Percentiles rank a stretch among this genome's conserved stretches.
Conservation (phyloP, 2,113 vertebrate genomes). For the Synodontis membranacea region DNA sequence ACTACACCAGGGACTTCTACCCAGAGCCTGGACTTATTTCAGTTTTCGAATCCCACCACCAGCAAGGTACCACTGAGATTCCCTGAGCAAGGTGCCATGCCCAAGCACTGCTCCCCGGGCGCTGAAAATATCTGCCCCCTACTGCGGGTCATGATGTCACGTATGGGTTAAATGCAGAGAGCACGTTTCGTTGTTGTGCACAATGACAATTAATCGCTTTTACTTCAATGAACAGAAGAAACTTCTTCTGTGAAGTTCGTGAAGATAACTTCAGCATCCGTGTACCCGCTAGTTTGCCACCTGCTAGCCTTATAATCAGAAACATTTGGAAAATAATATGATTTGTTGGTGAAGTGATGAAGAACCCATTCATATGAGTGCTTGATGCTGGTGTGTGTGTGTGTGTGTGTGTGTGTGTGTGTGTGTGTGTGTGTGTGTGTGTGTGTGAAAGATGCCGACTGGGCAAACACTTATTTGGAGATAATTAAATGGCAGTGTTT, state of each 20-base stretch:
- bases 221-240: too few species aligned
- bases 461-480: slow-evolving; percentile 4
- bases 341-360: background rate
- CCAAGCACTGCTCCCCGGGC: too few species aligned
- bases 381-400: background rate
- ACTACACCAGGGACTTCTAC: background rate
- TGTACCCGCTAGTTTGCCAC: background rate
- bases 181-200: too few species aligned
- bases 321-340: background rate
- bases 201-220: too few species aligned
- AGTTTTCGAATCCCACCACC: too few species aligned
- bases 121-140: too few species aligned
- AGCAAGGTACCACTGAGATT: too few species aligned
- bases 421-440: background rate
- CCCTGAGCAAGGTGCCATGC: too few species aligned
- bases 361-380: background rate
- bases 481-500: slow-evolving; percentile 24
- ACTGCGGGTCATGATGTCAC: too few species aligned
- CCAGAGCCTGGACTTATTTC: background rate
- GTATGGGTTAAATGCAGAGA: too few species aligned
- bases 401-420: background rate
- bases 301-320: background rate
- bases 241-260: background rate
- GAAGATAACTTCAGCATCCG: background rate
- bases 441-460: background rate